Evolutionary conservation across 2,797 vertebrate species (phyloP).

Genomic region (Lerista edwardsae): DNA sequence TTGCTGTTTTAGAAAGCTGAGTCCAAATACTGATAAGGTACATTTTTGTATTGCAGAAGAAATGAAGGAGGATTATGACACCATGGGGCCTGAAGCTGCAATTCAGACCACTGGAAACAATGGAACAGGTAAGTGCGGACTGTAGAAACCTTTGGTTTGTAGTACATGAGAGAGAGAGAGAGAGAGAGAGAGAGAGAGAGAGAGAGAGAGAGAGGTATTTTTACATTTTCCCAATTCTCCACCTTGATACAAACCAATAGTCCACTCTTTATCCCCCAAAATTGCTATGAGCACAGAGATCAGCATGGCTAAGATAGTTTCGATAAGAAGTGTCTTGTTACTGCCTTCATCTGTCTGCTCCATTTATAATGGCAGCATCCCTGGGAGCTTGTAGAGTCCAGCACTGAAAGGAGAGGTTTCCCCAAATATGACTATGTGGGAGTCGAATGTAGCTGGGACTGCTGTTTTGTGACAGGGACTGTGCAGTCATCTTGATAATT

Average conservation of each 20-base stretch:
- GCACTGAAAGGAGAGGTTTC: conserved; percentile 35
- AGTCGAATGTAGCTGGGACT: conserved; percentile 28
- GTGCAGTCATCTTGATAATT: conserved; percentile 41
- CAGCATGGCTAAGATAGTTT: background rate
- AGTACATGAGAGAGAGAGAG: too few species aligned
- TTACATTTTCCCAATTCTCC: background rate
- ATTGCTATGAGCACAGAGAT: background rate
- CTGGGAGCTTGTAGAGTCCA: conserved; percentile 16
- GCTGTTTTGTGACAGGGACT: conserved; percentile 49
- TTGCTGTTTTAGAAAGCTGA: conserved; percentile 74
- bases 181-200: too few species aligned
- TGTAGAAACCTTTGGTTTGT: background rate
- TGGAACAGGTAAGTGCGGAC: conserved; percentile 90
- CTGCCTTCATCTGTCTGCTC: background rate
- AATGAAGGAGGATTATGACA: conserved; percentile 97
- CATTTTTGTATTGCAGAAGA: conserved; percentile 86
- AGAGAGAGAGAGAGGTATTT: background rate
- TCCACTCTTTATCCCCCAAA: background rate
- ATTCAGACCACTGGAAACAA: conserved; percentile 90
- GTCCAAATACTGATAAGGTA: conserved; percentile 71
- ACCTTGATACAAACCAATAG: background rate
- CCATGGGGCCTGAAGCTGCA: conserved; percentile 90
- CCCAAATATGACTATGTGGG: background rate
- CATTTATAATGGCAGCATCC: conserved; percentile 7
- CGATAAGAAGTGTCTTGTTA: background rate